A percentile compares a stretch with the other conserved stretches of the same genome.
These are phyloP conservation scores for Pinctada fucata DNA, from an alignment of 2,888 invertebrate species.

Conservation along the genomic window DNA sequence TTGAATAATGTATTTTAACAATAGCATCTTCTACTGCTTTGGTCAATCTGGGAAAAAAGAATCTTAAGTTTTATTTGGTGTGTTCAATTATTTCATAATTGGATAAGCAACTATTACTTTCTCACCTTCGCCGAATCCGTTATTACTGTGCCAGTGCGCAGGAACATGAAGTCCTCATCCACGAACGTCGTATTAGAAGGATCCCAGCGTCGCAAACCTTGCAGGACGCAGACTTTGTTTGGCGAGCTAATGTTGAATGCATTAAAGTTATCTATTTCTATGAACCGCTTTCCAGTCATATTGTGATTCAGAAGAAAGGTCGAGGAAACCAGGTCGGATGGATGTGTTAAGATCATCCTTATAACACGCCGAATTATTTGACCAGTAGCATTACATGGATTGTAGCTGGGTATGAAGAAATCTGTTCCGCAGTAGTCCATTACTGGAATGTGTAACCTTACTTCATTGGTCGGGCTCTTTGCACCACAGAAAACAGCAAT, in stretches of 20 bases:
- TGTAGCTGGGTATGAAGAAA: background rate
- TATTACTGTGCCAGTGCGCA: background rate
- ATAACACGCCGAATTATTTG: background rate
- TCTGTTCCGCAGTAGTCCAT: background rate
- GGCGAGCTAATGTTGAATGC: background rate
- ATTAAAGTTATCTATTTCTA: background rate
- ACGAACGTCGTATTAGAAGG: background rate
- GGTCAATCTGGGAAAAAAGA: no score
- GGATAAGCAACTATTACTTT: no score
- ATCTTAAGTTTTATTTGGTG: no score
- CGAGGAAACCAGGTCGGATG: background rate
- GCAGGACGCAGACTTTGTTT: background rate
- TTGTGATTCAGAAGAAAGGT: background rate
- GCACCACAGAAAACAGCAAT: background rate
- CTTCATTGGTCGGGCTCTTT: background rate
- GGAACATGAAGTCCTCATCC: background rate
- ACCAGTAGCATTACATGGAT: background rate
- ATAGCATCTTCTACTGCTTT: no score
- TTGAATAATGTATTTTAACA: no score
- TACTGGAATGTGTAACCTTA: background rate
- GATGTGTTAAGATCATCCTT: background rate
- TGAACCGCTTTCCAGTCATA: background rate
- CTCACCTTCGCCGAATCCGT: no score
- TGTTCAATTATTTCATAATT: no score
- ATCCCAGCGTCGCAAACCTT: background rate